Evolutionary conservation across 1,140 invertebrate species (phyloP).

Genomic region (Akabosia matsudoensis): DNA sequence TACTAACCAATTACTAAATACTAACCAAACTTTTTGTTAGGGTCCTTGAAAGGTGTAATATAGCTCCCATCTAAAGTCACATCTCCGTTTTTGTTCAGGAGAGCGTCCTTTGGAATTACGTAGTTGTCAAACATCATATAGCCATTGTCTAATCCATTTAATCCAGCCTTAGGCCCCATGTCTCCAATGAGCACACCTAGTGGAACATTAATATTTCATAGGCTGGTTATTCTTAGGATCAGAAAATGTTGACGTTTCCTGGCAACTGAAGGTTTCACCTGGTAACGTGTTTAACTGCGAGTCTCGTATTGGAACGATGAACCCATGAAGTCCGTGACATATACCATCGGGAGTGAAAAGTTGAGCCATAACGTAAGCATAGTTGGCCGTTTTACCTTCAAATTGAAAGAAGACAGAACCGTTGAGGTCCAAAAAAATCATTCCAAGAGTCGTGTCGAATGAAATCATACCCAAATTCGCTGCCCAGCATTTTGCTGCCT

Average conservation of each 20-base stretch:
- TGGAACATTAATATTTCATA: not conserved
- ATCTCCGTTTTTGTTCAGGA: conserved; percentile 61
- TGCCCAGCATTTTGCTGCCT: conserved; percentile 74
- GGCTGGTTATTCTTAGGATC: no score
- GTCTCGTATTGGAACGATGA: conserved; percentile 75
- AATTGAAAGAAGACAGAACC: conserved; percentile 40
- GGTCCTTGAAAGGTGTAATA: conserved; percentile 54
- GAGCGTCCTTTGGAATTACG: conserved; percentile 55
- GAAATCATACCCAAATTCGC: conserved; percentile 62
- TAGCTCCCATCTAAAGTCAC: conserved; percentile 59
- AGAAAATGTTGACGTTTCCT: no score
- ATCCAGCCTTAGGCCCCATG: conserved; percentile 81
- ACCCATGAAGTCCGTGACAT: conserved; percentile 74
- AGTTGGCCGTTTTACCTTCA: conserved; percentile 76
- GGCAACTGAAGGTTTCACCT: no score
- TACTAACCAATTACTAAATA: no score
- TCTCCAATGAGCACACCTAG: conserved; percentile 66
- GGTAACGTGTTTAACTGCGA: not conserved
- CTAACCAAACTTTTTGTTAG: conserved; percentile 53
- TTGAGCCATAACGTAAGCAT: conserved; percentile 84
- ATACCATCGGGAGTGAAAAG: conserved; percentile 70
- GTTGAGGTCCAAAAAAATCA: conserved; percentile 37
- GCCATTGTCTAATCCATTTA: conserved; percentile 89
- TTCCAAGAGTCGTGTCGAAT: no score
- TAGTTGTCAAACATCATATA: conserved; percentile 59